Percentiles rank a stretch among this genome's conserved stretches.
Evolutionary conservation across 2,888 invertebrate species (phyloP).

Genomic region (Cosmopolites sordidus): DNA sequence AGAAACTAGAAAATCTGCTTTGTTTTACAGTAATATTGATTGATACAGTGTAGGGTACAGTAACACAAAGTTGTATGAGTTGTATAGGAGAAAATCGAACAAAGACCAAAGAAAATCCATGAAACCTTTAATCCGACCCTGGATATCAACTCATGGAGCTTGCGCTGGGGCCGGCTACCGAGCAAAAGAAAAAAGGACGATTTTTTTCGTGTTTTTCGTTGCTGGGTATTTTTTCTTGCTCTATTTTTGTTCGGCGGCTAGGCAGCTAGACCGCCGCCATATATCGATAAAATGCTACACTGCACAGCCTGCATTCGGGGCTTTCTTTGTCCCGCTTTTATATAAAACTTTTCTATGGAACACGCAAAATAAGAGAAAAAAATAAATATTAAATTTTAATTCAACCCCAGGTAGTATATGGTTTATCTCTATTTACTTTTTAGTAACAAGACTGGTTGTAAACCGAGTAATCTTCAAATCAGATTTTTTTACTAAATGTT

Average conservation of each 20-base stretch:
- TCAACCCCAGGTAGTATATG: no score
- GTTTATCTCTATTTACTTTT: no score
- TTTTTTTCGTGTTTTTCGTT: slow-evolving; percentile 28
- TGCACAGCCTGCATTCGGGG: slow-evolving; percentile 22
- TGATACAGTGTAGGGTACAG: no score
- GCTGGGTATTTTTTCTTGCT: slow-evolving; percentile 26
- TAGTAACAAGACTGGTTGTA: no score
- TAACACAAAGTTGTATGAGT: no score
- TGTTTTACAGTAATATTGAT: no score
- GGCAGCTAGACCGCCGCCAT: slow-evolving; percentile 24
- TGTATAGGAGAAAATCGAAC: background rate
- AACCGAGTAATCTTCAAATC: no score
- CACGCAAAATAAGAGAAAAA: slow-evolving; percentile 10
- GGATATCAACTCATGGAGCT: slow-evolving; percentile 13
- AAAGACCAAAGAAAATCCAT: background rate
- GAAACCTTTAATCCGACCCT: slow-evolving; percentile 15
- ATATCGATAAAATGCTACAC: slow-evolving; percentile 26
- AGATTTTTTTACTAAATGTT: no score
- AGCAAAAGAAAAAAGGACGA: slow-evolving; percentile 20
- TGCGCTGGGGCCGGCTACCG: slow-evolving; percentile 12
- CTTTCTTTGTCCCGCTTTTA: slow-evolving; percentile 20
- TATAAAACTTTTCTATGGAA: slow-evolving; percentile 10
- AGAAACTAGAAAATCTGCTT: no score
- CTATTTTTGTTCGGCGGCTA: slow-evolving; percentile 25
- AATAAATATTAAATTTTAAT: background rate